Conservation (phyloP, 2,888 invertebrate species). For the Phlogophora meticulosa region DNA sequence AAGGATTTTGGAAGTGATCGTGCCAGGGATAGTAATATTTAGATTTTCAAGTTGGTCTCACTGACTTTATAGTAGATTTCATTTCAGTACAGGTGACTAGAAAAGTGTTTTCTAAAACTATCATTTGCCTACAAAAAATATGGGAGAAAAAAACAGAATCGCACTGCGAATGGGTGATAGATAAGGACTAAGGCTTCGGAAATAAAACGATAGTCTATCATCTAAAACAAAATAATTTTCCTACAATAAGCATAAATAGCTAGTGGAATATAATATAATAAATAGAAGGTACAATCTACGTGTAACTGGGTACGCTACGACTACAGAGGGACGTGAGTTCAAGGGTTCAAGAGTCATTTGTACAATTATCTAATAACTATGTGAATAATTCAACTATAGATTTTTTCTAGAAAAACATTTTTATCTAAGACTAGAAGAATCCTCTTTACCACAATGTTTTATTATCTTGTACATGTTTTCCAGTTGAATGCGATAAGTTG, state of each 20-base stretch:
- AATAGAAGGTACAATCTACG: conserved; percentile 69
- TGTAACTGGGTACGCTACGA: conserved; percentile 75
- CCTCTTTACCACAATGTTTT: conserved; percentile 46
- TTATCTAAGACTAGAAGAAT: conserved; percentile 73
- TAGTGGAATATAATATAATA: conserved; percentile 59
- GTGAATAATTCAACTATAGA: conserved; percentile 77
- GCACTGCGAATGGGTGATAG: conserved; percentile 28
- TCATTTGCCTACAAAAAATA: conserved; percentile 14
- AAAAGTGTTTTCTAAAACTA: conserved; percentile 17
- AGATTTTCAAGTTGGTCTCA: conserved; percentile 38
- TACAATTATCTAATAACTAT: conserved; percentile 84
- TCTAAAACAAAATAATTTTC: conserved; percentile 40
- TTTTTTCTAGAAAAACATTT: conserved; percentile 78
- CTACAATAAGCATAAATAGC: conserved; percentile 56
- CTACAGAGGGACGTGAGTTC: conserved; percentile 89
- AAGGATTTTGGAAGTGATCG: conserved; percentile 29
- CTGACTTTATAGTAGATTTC: conserved; percentile 36
- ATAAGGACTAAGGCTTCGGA: conserved; percentile 32
- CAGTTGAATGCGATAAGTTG: conserved; percentile 27
- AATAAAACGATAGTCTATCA: conserved; percentile 33
- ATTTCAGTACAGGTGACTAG: conserved; percentile 28
- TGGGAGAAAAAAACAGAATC: conserved; percentile 11
- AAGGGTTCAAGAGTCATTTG: conserved; percentile 86
- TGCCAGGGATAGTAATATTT: conserved; percentile 44
- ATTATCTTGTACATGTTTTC: conserved; percentile 25